Evolutionary conservation across 2,797 vertebrate species (phyloP), one percentile per base, ranked within the genome.

Genomic region (Sparidentex hasta): DNA sequence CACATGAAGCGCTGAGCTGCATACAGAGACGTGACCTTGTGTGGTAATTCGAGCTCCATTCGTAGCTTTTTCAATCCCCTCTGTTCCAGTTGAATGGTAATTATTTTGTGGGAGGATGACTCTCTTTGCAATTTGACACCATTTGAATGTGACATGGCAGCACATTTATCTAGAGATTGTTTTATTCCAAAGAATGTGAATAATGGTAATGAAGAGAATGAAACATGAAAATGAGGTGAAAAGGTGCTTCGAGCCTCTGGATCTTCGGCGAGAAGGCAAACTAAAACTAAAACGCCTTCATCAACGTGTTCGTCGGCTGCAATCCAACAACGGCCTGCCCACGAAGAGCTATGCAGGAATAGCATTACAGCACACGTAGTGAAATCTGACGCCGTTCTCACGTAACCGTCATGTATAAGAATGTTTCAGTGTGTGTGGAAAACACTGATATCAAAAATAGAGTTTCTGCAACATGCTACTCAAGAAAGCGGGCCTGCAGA

Each of bases 391-490:
- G 38, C 47, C 4, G 21, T 58, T 66, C 23, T 68, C 58, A 14
- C 38, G 62, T 52, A 41, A 44, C 52, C 47, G 38, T 54, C 25
- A 74, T 52, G 3, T 33, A 16, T 7, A 21, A 50, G 41, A 51
- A 20, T 25, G 1, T 56, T 33, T 51, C n/a, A 52, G n/a, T 20
- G 21, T 48, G 57, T 52, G 55, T 44, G 41, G 38, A 18, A 71
- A 68, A 69, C 65, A 78, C 57, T 27, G 51, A 70, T 54, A 64
- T n/a, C 29, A n/a, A 29, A 62, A 38, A 46, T 7, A 57, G 46
- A 75, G 74, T 79, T 78, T 84, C 41, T 62, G 48, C 51, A 76
- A 63, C n/a, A 65, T 20, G 41, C 70, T 57, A 76, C 58, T 76
- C 23, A 50, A 69, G 48, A 63, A 61, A 57, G 74, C 7, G 23